Percentiles rank a stretch among this genome's conserved stretches.
Evolutionary conservation across 2,888 invertebrate species (phyloP).

Genomic region (Melanophora roralis): DNA sequence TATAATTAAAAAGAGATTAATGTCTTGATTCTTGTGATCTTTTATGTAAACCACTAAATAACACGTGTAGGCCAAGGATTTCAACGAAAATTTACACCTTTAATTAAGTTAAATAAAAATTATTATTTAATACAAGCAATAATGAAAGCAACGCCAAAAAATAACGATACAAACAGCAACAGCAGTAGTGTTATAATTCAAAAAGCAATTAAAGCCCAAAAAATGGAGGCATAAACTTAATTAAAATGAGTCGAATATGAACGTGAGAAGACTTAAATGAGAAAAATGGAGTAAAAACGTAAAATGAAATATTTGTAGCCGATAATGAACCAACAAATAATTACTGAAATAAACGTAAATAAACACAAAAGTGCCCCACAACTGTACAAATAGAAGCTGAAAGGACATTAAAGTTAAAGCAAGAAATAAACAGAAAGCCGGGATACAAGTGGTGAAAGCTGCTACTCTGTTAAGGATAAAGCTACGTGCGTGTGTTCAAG

Average conservation of each 20-base stretch:
- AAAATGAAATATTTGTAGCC: constrained; percentile 32
- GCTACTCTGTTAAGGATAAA: neutral
- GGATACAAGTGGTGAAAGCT: neutral
- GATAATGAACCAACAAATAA: constrained; percentile 17
- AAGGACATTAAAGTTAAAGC: neutral
- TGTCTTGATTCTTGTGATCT: constrained; percentile 23
- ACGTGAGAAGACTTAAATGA: neutral
- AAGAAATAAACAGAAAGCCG: neutral
- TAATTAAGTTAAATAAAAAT: constrained; percentile 40
- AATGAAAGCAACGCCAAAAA: neutral
- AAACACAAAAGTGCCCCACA: neutral
- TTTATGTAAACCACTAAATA: constrained; percentile 48
- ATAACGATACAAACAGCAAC: neutral
- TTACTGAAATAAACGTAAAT: too few species aligned
- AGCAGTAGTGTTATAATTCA: constrained; percentile 34
- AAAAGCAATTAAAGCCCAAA: constrained; percentile 52
- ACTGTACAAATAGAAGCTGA: neutral
- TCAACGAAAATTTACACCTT: constrained; percentile 50
- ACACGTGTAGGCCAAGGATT: constrained; percentile 43
- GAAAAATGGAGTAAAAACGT: neutral
- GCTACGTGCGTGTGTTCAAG: neutral
- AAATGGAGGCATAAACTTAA: constrained; percentile 30
- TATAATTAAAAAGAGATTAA: constrained; percentile 44
- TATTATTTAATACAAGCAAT: constrained; percentile 24
- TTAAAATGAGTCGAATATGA: constrained; percentile 22